Evolutionary conservation across 92 coral and sea anemone genomes (phyloP), one percentile per base, ranked within the genome.

Genomic region (Epizoanthus ramosus): DNA sequence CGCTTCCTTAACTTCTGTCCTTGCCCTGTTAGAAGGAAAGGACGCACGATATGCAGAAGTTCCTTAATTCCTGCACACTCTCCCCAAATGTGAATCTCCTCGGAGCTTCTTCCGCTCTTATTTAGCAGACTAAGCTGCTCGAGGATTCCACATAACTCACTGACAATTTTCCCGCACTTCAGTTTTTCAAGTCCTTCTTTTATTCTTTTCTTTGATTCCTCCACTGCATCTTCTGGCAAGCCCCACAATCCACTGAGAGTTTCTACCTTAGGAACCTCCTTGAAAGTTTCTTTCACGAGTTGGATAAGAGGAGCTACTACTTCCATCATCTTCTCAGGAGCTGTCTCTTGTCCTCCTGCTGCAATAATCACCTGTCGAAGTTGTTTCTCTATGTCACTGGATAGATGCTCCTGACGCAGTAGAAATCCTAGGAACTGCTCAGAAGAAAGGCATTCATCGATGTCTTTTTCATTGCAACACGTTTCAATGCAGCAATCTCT

Each of bases 301-400:
- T 67, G 72, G 72, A 67, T 17, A 14, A 67, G 72, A 9, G 72
- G 72, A 67, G 72, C 72, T 0, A 67, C 23, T 67, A 50, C 72
- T 9, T 37, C 35, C 50, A 67, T 33, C 39, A 67, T 28, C 47
- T 67, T 31, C 19, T 33, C 50, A 28, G 72, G 72, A 35, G 50
- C 72, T 15, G 47, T 67, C 39, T 67, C 72, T 35, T 67, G 43
- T 67, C 22, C 12, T 15, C 72, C 21, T 41, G 22, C 72, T 66
- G 71, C 71, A 66, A 66, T 66, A 33, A 67, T 33, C 50, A 67
- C 72, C 39, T 33, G 72, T 13, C 72, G 72, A 35, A 67, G 35
- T 33, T 67, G 72, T 16, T 16, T 19, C 10, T 8, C 47, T 3
- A 67, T 67, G 0, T 35, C n/a, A 33, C 8, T 5, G n/a, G 47